Evolutionary conservation across 1,140 invertebrate species (phyloP), one percentile per base, ranked within the genome.

Genomic region (Drosophila melanica): DNA sequence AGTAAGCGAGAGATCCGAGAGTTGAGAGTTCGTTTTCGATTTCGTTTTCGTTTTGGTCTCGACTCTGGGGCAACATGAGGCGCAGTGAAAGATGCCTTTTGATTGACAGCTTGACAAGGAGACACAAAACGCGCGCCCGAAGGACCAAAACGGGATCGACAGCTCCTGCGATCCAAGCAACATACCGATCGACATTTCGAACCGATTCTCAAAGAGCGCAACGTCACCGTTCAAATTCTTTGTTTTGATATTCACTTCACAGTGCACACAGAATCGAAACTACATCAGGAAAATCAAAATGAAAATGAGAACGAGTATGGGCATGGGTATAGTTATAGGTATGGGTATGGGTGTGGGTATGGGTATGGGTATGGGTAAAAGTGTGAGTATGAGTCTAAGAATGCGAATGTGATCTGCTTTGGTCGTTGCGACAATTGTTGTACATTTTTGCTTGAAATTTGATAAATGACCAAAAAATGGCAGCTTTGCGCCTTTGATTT

Each of bases 191-290:
- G 53, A 55, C 37, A 16, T 14, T 27, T 30, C 47, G 11, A 37
- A 27, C 41, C 37, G 12, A 48, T 44, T 55, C 50, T 27, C 53
- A 30, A 66, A 58, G 70, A 73, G 64, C 55, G 64, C 69, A 74
- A 23, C 57, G 71, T 74, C 65, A 74, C 57, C 50, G 20, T 45
- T 60, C 76, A 37, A 75, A 70, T 70, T 67, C 81, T 79, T 78
- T 87, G 81, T 86, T 86, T 78, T 87, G 81, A 86, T 86, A 81
- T 78, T 81, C 82, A 86, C 81, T 86, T 86, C 70, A 78, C 78
- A 75, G 57, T 76, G 41, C 48, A 50, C 64, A 50, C 20, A 27
- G 58, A 57, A 50, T 53, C 30, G 50, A 50, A 44, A 54, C 30
- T 48, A 14, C 23, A 41, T 41, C n/a, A 41, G n/a, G 33, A 23